Base-by-base conservation (phyloP, 2,113 vertebrate genomes). In the Vicugna pacos region DNA sequence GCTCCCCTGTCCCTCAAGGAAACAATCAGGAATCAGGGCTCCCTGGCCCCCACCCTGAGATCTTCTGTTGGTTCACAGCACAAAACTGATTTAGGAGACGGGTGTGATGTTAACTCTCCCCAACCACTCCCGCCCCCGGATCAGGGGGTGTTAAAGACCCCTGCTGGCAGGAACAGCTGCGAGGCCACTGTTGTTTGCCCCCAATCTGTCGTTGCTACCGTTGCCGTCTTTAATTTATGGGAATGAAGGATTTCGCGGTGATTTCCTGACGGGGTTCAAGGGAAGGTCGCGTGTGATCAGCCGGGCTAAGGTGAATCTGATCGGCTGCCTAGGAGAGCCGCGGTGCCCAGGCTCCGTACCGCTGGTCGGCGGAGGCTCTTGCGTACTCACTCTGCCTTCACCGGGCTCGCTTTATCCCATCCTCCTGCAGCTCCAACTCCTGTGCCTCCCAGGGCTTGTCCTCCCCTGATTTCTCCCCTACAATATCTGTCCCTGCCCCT, bases 181-280 rank as follows among this genome's bases (percentile, higher is more conserved):
- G 56, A 93, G 89, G 86, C 93, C 80, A 50, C 86, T 69, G 65
- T 22, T 67, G 75, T 73, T 95, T 87, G 60, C 65, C 90, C 94
- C 72, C 65, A 87, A 86, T 64, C 91, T 73, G 93, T 95, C 82
- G 1, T 3, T 20, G 89, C 95, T 96, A 93, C 95, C 0, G n/a
- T 54, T 64, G 67, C 88, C 1, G 5, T 79, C 89, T 83, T 76
- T 83, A 92, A 97, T 96, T 96, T 97, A 97, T 73, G 77, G 75
- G 82, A 91, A 79, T 42, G 64, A 80, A 86, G 69, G 95, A 97
- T 96, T 97, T 97, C 62, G 15, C 1, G 5, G 93, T 83, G 93
- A 94, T 94, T 97, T 96, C 95, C 94, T 95, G 82, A 73, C 3
- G 2, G 92, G 85, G 98, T 97, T 98, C 97, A 98, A 96, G 97